Base-by-base conservation (phyloP, 2,888 invertebrate genomes). In the Papilio demoleus region DNA sequence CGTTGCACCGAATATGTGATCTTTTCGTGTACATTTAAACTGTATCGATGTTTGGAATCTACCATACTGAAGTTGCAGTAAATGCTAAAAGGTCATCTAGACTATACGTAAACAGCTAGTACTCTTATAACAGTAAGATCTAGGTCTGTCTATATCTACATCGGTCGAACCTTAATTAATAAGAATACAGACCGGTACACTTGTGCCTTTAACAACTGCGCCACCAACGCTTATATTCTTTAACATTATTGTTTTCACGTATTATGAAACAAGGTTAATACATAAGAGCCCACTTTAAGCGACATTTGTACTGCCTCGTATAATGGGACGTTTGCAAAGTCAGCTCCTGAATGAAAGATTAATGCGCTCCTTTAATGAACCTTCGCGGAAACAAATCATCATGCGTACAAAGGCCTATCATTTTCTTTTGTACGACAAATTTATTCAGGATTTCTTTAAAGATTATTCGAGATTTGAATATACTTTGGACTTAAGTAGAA, bases 301-400 rank as follows among this genome's bases (percentile, higher is more conserved):
- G 19, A 36, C 36, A 58, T 58, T 34, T 34, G 58, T 19, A 58
- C 1, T 5, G 34, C 19, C 34, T 58, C 56, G 58, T 17, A 22
- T 59, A 59, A 38, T 59, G 12, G 36, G 22, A 38, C 36, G 22
- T 65, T 65, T 65, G 34, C 34, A 31, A 58, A 42, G 56, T 58
- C 42, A n/a, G 31, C 34, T 58, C 34, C 34, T 56, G 58, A 65
- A 65, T 65, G 58, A 45, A 65, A 65, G 56, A 65, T 65, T 65
- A 65, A 65, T 65, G 65, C 11, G 22, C 4, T 19, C 42, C 65
- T 42, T n/a, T 65, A 42, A 40, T 58, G 27, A 58, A 45, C 58
- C 58, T 45, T 45, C 42, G n/a, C 56, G 42, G 58, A 65, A 56
- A 56, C 53, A 56, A 56, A 56, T 56, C 53, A 14, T 56, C 31